Base-by-base conservation (phyloP, 2,113 vertebrate species). In the Melanotaenia duboulayi region DNA sequence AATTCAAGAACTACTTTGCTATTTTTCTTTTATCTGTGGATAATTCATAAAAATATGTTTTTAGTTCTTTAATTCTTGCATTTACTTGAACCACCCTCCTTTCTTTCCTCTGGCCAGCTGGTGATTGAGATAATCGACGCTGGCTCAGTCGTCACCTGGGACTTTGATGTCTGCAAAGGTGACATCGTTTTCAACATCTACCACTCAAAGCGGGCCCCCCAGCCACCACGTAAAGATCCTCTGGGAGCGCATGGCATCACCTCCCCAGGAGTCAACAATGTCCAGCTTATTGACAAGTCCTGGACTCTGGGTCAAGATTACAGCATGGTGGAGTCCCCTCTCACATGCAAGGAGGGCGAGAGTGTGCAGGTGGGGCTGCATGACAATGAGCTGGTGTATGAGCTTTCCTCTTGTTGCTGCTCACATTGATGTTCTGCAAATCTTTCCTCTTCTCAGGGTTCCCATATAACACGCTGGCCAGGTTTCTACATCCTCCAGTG, bases 401-500 rank as follows among this genome's bases (percentile, higher is more conserved):
- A 19, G 10, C 0, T n/a, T 32, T 8, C 66, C n/a, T 57, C 11
- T 23, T 44, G 10, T 0, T 46, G 16, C 19, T 57, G 16, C 0
- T 46, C 28, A 17, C 16, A 46, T 48, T 56, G 17, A 20, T 20
- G 4, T 13, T 24, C 32, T 7, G 4, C 13, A 16, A 9, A 25
- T 32, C 17, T 65, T 25, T 66, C 11, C 20, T 51, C 13, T 28
- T 66, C 84, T 63, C 86, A 99, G 98, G 97, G 98, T 24, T 99
- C 97, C 0, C 97, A 99, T 0, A 96, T 99, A 79, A 99, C 97
- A 0, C 90, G 97, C 37, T 99, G 97, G 98, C 97, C 97, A 0
- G 97, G 98, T 40, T 98, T 98, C 91, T 99, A 99, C 83, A 96
- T 99, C 90, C 95, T 99, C 74, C 97, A 99, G 91, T 99, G 97